Evolutionary conservation across 2,888 invertebrate species (phyloP).

Genomic region (Endomychus coccineus): DNA sequence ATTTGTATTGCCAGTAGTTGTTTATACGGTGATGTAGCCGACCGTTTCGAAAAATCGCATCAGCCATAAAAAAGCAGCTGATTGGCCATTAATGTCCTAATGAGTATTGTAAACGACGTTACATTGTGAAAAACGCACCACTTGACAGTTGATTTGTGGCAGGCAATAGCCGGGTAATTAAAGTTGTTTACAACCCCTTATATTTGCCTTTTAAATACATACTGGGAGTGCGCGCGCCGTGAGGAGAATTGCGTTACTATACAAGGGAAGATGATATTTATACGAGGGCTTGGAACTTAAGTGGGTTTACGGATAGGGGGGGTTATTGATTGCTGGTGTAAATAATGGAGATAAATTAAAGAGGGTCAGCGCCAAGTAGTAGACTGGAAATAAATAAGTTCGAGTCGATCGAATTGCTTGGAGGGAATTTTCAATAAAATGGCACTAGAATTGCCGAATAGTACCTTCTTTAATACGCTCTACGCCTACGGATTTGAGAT

Average conservation of each 20-base stretch:
- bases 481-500: too few species aligned
- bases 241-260: constrained; percentile 9
- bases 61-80: too few species aligned
- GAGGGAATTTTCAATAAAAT: too few species aligned
- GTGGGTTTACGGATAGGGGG: not conserved
- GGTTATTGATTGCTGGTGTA: constrained; percentile 9
- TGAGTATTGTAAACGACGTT: too few species aligned
- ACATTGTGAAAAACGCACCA: constrained; percentile 14
- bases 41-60: too few species aligned
- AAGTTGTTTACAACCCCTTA: constrained; percentile 32
- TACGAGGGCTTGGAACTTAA: constrained; percentile 1
- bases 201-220: constrained; percentile 31
- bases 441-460: too few species aligned
- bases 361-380: not conserved
- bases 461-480: too few species aligned
- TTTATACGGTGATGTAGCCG: too few species aligned
- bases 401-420: too few species aligned
- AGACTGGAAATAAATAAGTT: too few species aligned
- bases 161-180: constrained; percentile 30
- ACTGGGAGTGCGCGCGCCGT: constrained; percentile 3
- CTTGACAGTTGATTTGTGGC: constrained; percentile 31
- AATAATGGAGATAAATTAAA: constrained; percentile 11
- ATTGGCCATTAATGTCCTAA: too few species aligned
- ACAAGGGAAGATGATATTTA: constrained; percentile 7
- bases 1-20: too few species aligned